phyloP scores from a whole-genome alignment of 2,888 invertebrate species.

The Limnephilus auricula region DNA sequence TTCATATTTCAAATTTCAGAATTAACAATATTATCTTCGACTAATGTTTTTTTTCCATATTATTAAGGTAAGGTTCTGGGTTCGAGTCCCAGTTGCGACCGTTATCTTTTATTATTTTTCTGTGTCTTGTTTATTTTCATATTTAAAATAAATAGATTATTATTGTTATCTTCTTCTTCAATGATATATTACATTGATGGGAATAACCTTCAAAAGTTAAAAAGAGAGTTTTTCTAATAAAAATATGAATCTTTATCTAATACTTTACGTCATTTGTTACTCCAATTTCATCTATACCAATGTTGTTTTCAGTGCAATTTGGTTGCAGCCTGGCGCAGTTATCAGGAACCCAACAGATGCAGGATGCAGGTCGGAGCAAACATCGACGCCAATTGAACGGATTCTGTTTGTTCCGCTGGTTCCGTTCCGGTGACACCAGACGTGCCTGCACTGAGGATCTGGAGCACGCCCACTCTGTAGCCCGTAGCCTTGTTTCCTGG shows the following conservation, averaged over 20 bases:
- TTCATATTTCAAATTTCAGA: too few species aligned
- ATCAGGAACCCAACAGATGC: not conserved
- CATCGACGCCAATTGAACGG: constrained; percentile 2
- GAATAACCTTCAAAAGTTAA: too few species aligned
- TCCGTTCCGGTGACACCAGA: not conserved
- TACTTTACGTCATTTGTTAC: not conserved
- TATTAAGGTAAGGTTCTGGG: too few species aligned
- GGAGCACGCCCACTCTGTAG: not conserved
- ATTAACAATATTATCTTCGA: too few species aligned
- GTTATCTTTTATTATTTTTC: too few species aligned
- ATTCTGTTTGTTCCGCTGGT: not conserved
- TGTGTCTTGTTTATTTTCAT: too few species aligned
- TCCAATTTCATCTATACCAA: not conserved
- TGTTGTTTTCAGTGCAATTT: not conserved
- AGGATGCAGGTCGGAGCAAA: not conserved
- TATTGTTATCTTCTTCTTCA: too few species aligned
- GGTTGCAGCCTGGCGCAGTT: not conserved
- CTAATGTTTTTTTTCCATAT: too few species aligned
- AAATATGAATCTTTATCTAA: not conserved
- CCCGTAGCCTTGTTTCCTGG: not conserved
- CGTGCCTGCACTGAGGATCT: not conserved
- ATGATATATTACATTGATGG: too few species aligned
- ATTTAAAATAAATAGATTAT: too few species aligned
- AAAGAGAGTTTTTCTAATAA: too few species aligned
- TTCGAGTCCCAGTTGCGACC: too few species aligned